Conservation (phyloP, 2,888 invertebrate genomes). For the Operophtera brumata region DNA sequence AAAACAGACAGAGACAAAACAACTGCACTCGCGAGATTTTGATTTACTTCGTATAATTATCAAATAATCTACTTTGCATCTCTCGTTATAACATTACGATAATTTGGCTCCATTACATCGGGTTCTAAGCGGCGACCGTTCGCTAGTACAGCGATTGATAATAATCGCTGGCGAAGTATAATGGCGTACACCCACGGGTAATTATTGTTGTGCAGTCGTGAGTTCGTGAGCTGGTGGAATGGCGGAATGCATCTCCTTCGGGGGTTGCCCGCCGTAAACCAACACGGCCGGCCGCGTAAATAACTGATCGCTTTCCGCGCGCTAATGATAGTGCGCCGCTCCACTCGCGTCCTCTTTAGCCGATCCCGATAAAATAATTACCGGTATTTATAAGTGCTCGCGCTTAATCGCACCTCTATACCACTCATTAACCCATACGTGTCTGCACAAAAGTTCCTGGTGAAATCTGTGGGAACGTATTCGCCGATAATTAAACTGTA, state of each 20-base stretch:
- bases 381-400: constrained; percentile 71
- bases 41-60: constrained; percentile 79
- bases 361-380: constrained; percentile 76
- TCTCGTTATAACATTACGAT: constrained; percentile 78
- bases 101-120: constrained; percentile 77
- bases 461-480: constrained; percentile 57
- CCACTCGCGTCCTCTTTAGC: constrained; percentile 69
- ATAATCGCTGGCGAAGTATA: constrained; percentile 80
- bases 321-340: constrained; percentile 76
- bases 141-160: constrained; percentile 78
- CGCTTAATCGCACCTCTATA: constrained; percentile 65
- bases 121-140: constrained; percentile 77
- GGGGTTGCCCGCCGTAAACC: constrained; percentile 78
- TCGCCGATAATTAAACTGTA: constrained; percentile 56
- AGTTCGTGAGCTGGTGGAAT: constrained; percentile 78
- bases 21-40: constrained; percentile 62
- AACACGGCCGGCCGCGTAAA: constrained; percentile 74
- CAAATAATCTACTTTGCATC: constrained; percentile 80
- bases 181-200: constrained; percentile 81
- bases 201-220: constrained; percentile 81
- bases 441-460: constrained; percentile 56
- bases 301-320: constrained; percentile 76
- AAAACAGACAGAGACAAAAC: constrained; percentile 49
- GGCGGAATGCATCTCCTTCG: constrained; percentile 81
- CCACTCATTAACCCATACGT: constrained; percentile 57